phyloP scores from a whole-genome alignment of 2,888 invertebrate species.

The Drosophila anceps region DNA sequence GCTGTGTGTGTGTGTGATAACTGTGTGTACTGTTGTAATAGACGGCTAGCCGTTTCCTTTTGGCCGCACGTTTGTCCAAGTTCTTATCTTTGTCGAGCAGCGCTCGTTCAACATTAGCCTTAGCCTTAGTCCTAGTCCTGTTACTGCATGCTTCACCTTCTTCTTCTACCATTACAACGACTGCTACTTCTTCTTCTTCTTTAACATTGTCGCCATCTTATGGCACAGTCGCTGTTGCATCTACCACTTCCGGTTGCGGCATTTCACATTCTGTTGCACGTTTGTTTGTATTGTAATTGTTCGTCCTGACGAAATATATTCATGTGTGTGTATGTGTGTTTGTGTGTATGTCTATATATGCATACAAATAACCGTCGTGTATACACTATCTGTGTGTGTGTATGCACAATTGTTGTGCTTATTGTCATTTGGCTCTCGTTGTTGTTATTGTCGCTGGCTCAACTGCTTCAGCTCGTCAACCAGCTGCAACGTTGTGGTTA shows the following conservation, averaged over 20 bases:
- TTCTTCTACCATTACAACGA: conserved; percentile 3
- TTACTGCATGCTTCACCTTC: conserved; percentile 20
- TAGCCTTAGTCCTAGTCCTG: conserved; percentile 39
- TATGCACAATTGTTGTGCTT: conserved; percentile 54
- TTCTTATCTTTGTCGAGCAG: conserved; percentile 53
- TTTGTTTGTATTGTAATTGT: conserved; percentile 79
- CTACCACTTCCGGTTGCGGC: conserved; percentile 68
- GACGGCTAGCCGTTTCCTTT: conserved; percentile 73
- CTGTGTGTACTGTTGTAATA: conserved; percentile 64
- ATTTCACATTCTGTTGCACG: conserved; percentile 64
- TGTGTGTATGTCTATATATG: conserved; percentile 29
- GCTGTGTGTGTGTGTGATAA: conserved; percentile 19
- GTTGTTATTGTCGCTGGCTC: conserved; percentile 33
- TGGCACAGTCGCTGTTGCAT: conserved; percentile 55
- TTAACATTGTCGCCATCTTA: conserved; percentile 39
- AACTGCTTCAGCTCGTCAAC: conserved; percentile 40
- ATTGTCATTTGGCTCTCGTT: conserved; percentile 53
- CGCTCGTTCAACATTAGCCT: conserved; percentile 34
- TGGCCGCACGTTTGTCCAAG: conserved; percentile 46
- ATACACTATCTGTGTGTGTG: conserved; percentile 9
- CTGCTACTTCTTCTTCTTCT: conserved; percentile 8
- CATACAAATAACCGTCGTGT: conserved; percentile 43
- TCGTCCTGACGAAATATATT: conserved; percentile 65
- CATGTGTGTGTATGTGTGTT: conserved; percentile 6
- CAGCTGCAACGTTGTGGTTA: conserved; percentile 35